Evolutionary conservation across 1,140 invertebrate genomes (phyloP), one percentile per base, ranked within the genome.

Genomic region (Anoplophora glabripennis): DNA sequence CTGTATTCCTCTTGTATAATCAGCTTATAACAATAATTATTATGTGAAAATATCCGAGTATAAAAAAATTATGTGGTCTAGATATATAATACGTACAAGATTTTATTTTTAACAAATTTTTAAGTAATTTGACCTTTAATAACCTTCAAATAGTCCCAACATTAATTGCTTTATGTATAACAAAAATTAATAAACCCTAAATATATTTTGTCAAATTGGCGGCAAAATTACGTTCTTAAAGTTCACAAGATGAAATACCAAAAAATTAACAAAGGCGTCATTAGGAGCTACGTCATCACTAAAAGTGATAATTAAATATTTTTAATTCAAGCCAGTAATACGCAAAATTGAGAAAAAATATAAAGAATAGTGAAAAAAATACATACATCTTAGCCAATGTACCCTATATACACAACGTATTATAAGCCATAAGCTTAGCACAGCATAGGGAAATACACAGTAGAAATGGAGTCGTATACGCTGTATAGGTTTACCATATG

Each of bases 391-490:
- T 53, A 14, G 12, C 12, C 36, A 17, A 53, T 41, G 48, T 59
- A 64, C 62, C 57, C 62, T 60, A 63, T 66, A 35, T 53, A 44
- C 21, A 47, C 33, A 17, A 51, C 54, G 15, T 54, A 45, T 53
- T 65, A 66, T 63, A 64, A 61, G 59, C 57, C 59, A 61, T 66
- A 67, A 62, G 65, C 61, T 63, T 64, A 64, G 61, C 48, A 66
- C 53, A 67, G 66, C 64, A 68, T 67, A 69, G 47, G 61, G 60
- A 69, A 65, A 69, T 66, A 66, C 64, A 70, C 66, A 61, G 67
- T 68, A 61, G 67, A 69, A 72, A 75, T 73, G 71, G 73, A 74
- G 73, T 73, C 73, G 63, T 66, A 72, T 73, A 66, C 65, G 63
- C 61, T 70, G 66, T 68, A 71, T 45, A 64, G 51, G 59, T 60